Conservation (phyloP, 2,888 invertebrate genomes). For the Nephrotoma flavescens region DNA sequence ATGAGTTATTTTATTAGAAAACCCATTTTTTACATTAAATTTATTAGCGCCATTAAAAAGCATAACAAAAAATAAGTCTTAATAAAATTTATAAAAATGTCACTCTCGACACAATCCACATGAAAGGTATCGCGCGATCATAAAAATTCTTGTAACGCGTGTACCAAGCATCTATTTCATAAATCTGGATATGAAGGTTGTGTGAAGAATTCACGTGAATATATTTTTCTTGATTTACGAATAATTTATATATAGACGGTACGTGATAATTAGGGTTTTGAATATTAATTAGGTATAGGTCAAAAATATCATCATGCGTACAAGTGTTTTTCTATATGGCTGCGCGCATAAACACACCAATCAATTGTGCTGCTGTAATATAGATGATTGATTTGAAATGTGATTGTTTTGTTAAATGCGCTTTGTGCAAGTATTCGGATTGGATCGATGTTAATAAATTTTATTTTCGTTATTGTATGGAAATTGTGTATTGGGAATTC, state of each 20-base stretch:
- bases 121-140: not conserved
- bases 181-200: not conserved
- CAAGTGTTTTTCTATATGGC: not conserved
- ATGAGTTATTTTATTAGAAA: not conserved
- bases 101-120: not conserved
- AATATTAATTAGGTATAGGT: not conserved
- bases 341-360: not conserved
- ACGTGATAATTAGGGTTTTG: not conserved
- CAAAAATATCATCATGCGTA: not conserved
- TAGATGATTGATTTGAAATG: not conserved
- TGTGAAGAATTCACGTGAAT: not conserved
- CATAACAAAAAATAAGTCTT: not conserved
- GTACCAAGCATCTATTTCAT: not conserved
- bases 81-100: not conserved
- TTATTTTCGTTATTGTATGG: too few species aligned
- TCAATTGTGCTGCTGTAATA: not conserved
- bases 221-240: not conserved
- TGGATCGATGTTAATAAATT: not conserved
- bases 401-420: not conserved
- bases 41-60: not conserved
- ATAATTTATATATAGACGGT: too few species aligned
- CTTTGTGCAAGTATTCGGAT: not conserved
- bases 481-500: not conserved
- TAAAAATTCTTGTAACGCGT: not conserved
- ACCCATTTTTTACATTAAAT: not conserved